A percentile compares a stretch with the other conserved stretches of the same genome.
phyloP scores from a whole-genome alignment of 2,888 invertebrate species.

The Clepsis dumicolana region DNA sequence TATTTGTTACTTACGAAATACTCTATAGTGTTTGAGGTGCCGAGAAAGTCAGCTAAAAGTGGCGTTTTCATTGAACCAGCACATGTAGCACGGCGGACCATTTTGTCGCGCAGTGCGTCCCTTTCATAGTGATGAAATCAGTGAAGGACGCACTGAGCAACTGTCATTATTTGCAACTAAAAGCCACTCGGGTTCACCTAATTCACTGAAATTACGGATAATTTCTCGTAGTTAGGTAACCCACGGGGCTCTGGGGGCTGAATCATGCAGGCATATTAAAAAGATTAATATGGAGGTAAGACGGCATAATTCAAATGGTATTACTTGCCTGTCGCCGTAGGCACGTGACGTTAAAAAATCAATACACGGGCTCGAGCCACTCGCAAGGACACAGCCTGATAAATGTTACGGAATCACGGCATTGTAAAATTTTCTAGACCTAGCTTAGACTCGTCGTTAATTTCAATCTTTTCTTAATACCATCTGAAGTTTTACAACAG shows the following conservation, averaged over 20 bases:
- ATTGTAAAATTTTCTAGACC: slow-evolving; percentile 13
- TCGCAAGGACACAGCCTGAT: slow-evolving; percentile 62
- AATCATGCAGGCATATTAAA: slow-evolving; percentile 25
- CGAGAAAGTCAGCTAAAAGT: background rate
- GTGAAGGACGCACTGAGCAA: background rate
- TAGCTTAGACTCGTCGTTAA: background rate
- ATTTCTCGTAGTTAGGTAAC: background rate
- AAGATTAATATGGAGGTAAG: slow-evolving; percentile 46
- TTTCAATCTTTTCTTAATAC: background rate
- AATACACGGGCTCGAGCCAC: slow-evolving; percentile 67
- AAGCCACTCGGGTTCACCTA: background rate
- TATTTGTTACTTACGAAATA: too few relatives aligned
- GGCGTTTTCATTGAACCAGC: background rate
- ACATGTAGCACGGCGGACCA: too few relatives aligned
- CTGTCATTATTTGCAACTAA: background rate
- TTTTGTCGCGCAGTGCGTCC: too few relatives aligned
- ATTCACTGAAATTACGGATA: slow-evolving; percentile 28
- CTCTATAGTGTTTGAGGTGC: too few relatives aligned
- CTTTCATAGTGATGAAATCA: too few relatives aligned
- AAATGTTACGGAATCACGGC: slow-evolving; percentile 57
- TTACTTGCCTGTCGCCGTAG: slow-evolving; percentile 57
- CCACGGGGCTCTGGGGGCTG: background rate
- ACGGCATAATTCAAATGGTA: slow-evolving; percentile 66
- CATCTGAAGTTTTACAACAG: too few relatives aligned
- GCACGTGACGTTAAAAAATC: slow-evolving; percentile 74